phyloP scores from a whole-genome alignment of 2,113 vertebrate genomes.

The Leucopternis melanops region DNA sequence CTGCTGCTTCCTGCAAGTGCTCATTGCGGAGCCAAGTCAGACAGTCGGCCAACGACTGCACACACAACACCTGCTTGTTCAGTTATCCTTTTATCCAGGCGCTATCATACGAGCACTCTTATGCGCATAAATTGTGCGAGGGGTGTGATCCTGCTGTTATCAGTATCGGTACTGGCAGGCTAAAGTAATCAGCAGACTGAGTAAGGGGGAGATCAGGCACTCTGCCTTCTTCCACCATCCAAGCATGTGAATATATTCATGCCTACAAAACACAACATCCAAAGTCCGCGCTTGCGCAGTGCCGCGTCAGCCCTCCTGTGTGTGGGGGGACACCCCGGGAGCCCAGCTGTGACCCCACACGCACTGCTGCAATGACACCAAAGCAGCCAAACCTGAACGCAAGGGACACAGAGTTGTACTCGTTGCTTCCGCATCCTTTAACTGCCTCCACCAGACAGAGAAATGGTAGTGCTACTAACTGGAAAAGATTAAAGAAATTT shows the following conservation, averaged over 20 bases:
- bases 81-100: not conserved
- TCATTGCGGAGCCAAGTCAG: not conserved
- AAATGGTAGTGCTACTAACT: not conserved
- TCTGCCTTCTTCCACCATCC: not conserved
- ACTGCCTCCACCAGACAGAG: not conserved
- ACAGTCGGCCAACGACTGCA: accelerated
- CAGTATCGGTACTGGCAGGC: not conserved
- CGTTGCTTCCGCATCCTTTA: not conserved
- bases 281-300: accelerated
- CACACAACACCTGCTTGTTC: accelerated
- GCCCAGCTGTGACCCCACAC: not conserved
- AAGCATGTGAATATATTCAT: not conserved
- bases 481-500: not conserved
- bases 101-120: accelerated
- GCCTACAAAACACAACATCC: accelerated
- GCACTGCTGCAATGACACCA: accelerated
- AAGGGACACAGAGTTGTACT: too few species aligned
- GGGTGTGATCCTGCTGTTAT: not conserved
- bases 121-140: accelerated
- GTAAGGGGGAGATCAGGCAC: not conserved
- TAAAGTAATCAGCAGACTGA: not conserved
- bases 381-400: accelerated
- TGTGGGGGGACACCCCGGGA: not conserved
- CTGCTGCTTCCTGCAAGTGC: accelerated
- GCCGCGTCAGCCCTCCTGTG: not conserved